A percentile compares a stretch with the other conserved stretches of the same genome.
phyloP scores from a whole-genome alignment of 2,888 invertebrate species.

The Melikaiella ostensackeni region DNA sequence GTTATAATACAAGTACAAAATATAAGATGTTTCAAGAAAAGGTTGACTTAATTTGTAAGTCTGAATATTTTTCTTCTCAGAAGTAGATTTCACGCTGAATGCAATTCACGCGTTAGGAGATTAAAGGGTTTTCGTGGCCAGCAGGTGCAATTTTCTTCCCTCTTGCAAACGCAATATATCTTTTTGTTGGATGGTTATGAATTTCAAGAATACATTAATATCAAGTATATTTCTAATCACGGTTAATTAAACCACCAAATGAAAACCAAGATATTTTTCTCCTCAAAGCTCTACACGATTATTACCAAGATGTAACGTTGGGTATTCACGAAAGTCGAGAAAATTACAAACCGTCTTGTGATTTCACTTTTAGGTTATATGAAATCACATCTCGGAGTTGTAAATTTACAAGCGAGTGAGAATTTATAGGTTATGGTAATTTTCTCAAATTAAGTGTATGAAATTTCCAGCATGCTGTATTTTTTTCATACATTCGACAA shows the following conservation, averaged over 20 bases:
- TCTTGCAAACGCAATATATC: slow-evolving; percentile 5
- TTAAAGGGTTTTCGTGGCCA: slow-evolving; percentile 11
- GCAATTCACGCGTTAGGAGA: neutral
- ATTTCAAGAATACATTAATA: slow-evolving; percentile 16
- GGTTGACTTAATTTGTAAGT: neutral
- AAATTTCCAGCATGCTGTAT: no score
- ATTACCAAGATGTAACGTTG: no score
- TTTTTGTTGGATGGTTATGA: slow-evolving; percentile 5
- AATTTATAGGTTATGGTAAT: no score
- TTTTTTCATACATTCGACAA: no score
- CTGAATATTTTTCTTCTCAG: neutral
- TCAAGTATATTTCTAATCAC: slow-evolving; percentile 2
- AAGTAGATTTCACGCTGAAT: neutral
- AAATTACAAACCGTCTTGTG: no score
- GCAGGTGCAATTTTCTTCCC: slow-evolving; percentile 1
- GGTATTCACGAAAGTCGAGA: no score
- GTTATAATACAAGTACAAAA: no score
- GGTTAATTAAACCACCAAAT: neutral
- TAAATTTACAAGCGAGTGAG: no score
- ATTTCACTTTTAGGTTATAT: no score
- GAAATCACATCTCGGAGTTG: no score
- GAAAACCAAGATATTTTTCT: neutral
- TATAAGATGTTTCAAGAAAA: neutral
- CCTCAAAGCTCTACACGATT: no score
- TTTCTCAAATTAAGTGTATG: no score